These are phyloP conservation scores for Sebastiscus albofasciatus DNA, from an alignment of 2,797 vertebrate genomes.

Conservation along the genomic window DNA sequence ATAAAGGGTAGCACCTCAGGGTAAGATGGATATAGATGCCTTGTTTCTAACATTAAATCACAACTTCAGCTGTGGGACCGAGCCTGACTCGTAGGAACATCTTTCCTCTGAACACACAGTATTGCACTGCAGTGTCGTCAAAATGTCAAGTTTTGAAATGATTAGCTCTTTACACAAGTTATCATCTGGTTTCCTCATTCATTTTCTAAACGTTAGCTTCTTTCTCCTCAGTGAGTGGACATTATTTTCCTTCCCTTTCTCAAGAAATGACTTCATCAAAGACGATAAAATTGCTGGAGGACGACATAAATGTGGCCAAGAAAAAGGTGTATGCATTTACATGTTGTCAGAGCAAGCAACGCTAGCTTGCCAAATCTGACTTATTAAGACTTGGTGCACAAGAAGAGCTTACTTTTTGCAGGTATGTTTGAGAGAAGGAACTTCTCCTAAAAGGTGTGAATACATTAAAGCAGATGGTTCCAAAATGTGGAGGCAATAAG, in stretches of 20 bases:
- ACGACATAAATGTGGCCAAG: background rate
- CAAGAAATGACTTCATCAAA: background rate
- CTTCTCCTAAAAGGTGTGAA: slow-evolving; percentile 15
- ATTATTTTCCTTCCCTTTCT: background rate
- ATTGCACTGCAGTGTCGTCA: slow-evolving; percentile 2
- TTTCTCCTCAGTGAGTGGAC: background rate
- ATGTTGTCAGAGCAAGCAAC: background rate
- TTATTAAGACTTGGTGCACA: background rate
- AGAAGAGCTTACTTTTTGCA: background rate
- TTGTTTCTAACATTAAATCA: background rate
- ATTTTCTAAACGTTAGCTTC: background rate
- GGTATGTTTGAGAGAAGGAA: background rate
- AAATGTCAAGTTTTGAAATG: background rate
- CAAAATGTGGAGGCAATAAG: slow-evolving; percentile 20
- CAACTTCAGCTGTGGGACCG: background rate
- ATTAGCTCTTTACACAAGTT: background rate
- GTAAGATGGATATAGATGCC: slow-evolving; percentile 6
- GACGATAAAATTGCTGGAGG: background rate
- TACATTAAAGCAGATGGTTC: slow-evolving; percentile 21
- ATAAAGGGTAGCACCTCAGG: slow-evolving; percentile 20
- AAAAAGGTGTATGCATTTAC: slow-evolving; percentile 11
- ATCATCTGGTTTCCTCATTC: background rate
- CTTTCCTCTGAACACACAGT: background rate
- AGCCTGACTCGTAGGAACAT: background rate
- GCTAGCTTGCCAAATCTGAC: background rate